These are phyloP conservation scores for Argyresthia albistria DNA, from an alignment of 2,888 invertebrate species.

Conservation along the genomic window DNA sequence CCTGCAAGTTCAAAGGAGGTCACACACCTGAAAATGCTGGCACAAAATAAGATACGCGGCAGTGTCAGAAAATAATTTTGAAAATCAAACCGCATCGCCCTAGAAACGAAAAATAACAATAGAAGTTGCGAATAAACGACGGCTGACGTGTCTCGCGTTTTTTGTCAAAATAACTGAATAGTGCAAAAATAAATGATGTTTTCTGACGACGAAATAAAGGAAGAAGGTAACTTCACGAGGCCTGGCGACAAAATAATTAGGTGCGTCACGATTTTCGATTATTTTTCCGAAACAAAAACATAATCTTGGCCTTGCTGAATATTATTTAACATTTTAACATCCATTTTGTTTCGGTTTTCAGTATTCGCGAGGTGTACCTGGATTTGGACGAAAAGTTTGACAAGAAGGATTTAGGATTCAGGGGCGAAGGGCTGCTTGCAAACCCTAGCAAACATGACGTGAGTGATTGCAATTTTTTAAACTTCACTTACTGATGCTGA, in stretches of 20 bases:
- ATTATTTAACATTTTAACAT: conserved; percentile 13
- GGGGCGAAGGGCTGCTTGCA: conserved; percentile 31
- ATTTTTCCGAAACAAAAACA: conserved; percentile 14
- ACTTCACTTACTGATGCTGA: too few relatives aligned
- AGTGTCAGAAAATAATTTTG: conserved; percentile 18
- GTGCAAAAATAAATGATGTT: conserved; percentile 63
- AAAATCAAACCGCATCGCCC: conserved; percentile 37
- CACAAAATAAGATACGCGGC: conserved; percentile 5
- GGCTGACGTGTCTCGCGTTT: conserved; percentile 44
- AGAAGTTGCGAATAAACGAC: conserved; percentile 36
- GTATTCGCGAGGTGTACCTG: conserved; percentile 56
- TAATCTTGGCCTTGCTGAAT: conserved; percentile 16
- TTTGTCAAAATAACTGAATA: conserved; percentile 63
- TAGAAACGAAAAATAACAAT: conserved; percentile 47
- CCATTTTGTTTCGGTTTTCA: conserved; percentile 15
- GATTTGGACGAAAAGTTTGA: conserved; percentile 53
- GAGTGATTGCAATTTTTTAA: conserved; percentile 14
- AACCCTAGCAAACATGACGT: conserved; percentile 43
- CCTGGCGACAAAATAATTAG: conserved; percentile 63
- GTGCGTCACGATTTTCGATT: conserved; percentile 32
- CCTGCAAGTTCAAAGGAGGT: conserved; percentile 35
- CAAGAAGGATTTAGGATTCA: conserved; percentile 44
- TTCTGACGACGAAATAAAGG: conserved; percentile 66
- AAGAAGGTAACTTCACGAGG: conserved; percentile 49
- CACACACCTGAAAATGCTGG: conserved; percentile 12